Percentiles rank a stretch among this genome's conserved stretches.
Evolutionary conservation across 2,113 vertebrate genomes (phyloP).

Genomic region (Syrmaticus mikado): DNA sequence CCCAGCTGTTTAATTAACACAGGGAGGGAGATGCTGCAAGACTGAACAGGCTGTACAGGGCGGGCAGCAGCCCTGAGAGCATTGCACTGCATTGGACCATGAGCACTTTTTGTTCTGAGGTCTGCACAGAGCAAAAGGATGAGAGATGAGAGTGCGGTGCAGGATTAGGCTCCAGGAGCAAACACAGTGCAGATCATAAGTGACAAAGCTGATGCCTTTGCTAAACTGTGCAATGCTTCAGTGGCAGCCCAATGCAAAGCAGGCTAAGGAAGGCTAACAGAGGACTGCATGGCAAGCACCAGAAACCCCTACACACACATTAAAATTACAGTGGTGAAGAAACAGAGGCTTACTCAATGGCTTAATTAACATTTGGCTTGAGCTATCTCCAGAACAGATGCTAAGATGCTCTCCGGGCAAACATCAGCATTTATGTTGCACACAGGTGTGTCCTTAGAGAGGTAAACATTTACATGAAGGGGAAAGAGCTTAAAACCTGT

Average conservation of each 20-base stretch:
- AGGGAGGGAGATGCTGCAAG: neutral
- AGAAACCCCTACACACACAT: rapidly evolving
- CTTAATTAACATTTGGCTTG: neutral
- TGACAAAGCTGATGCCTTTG: neutral
- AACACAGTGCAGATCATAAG: rapidly evolving
- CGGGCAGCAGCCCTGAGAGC: neutral
- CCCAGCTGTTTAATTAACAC: neutral
- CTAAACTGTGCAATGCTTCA: neutral
- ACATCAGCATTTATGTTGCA: neutral
- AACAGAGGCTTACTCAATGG: rapidly evolving
- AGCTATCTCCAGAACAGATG: neutral
- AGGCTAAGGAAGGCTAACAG: neutral
- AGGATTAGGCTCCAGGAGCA: neutral
- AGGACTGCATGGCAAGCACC: neutral
- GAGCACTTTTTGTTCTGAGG: neutral
- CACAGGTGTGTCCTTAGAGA: neutral
- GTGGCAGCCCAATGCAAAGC: neutral
- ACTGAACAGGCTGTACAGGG: rapidly evolving
- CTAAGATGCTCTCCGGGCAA: neutral
- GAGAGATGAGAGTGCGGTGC: neutral
- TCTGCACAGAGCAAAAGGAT: neutral
- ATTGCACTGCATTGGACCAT: neutral
- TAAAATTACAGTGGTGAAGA: rapidly evolving
- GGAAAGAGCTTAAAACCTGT: neutral
- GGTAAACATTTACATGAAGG: neutral